Percentiles rank a stretch among this genome's conserved stretches.
These are phyloP conservation scores for Acanthopleura granulata DNA, from an alignment of 2,888 invertebrate species.

Conservation along the genomic window DNA sequence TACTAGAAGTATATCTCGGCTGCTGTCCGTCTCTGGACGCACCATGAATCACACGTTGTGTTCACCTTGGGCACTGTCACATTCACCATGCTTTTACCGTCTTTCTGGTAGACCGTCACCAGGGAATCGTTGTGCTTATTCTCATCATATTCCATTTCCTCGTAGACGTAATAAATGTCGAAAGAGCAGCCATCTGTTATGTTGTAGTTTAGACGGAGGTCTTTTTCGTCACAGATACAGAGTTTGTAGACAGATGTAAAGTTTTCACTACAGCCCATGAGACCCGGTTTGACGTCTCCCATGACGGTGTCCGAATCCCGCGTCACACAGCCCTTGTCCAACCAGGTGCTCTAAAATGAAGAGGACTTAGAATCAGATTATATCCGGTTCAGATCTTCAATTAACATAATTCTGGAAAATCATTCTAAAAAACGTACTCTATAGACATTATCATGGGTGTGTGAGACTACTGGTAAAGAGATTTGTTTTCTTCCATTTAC, in stretches of 20 bases:
- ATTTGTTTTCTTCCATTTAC: no score
- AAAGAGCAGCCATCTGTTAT: neutral
- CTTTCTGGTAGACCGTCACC: neutral
- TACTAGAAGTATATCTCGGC: conserved; percentile 55
- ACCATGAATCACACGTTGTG: neutral
- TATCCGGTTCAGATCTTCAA: no score
- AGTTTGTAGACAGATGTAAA: neutral
- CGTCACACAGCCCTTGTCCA: neutral
- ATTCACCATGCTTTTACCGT: neutral
- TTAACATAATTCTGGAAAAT: no score
- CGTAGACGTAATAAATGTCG: neutral
- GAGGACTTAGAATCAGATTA: no score
- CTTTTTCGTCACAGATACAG: neutral
- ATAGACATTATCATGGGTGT: no score
- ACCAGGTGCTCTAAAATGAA: neutral
- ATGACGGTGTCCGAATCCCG: neutral
- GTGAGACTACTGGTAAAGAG: no score
- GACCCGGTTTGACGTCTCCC: neutral
- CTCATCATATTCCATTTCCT: neutral
- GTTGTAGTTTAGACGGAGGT: neutral
- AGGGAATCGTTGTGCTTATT: neutral
- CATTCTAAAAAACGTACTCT: no score
- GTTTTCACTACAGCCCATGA: neutral
- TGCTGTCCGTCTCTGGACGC: conserved; percentile 26
- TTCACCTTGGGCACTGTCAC: neutral